Percentiles rank a stretch among this genome's conserved stretches.
Evolutionary conservation across 2,797 vertebrate species (phyloP).

Genomic region (Hoplostethus atlanticus): DNA sequence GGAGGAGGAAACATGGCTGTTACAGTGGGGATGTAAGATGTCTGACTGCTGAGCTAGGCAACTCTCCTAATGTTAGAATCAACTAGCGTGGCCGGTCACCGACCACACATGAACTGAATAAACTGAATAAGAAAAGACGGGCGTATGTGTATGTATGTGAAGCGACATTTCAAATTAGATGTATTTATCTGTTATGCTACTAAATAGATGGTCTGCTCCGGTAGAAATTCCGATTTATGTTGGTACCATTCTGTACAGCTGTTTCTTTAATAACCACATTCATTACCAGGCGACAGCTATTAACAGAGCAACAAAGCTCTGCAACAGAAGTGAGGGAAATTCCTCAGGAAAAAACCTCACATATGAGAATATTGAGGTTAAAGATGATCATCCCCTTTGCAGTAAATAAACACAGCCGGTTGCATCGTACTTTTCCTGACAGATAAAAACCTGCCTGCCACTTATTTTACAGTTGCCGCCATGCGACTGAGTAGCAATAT

Average conservation of each 20-base stretch:
- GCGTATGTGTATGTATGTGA: slow-evolving; percentile 28
- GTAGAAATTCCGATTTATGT: slow-evolving; percentile 73
- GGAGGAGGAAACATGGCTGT: slow-evolving; percentile 78
- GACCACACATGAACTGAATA: slow-evolving; percentile 66
- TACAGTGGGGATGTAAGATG: slow-evolving; percentile 73
- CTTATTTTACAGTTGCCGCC: slow-evolving; percentile 47
- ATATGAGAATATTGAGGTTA: slow-evolving; percentile 68
- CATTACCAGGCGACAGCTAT: slow-evolving; percentile 78
- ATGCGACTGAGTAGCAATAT: slow-evolving; percentile 46
- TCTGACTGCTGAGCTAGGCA: slow-evolving; percentile 77
- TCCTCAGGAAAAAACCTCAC: slow-evolving; percentile 41
- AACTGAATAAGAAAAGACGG: slow-evolving; percentile 59
- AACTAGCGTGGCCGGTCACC: slow-evolving; percentile 67
- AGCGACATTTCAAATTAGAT: slow-evolving; percentile 68
- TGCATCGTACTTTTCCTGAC: slow-evolving; percentile 51
- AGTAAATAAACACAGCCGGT: slow-evolving; percentile 57
- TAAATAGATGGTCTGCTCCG: slow-evolving; percentile 65
- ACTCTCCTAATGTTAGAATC: slow-evolving; percentile 79
- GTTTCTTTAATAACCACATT: slow-evolving; percentile 82
- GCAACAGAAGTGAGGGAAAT: slow-evolving; percentile 55
- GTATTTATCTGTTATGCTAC: slow-evolving; percentile 68
- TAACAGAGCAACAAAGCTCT: slow-evolving; percentile 65
- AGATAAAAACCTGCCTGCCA: slow-evolving; percentile 46
- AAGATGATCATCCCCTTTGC: slow-evolving; percentile 65
- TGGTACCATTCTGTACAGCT: slow-evolving; percentile 71